phyloP scores from a whole-genome alignment of 2,113 vertebrate species.

The Protobothrops mucrosquamatus region DNA sequence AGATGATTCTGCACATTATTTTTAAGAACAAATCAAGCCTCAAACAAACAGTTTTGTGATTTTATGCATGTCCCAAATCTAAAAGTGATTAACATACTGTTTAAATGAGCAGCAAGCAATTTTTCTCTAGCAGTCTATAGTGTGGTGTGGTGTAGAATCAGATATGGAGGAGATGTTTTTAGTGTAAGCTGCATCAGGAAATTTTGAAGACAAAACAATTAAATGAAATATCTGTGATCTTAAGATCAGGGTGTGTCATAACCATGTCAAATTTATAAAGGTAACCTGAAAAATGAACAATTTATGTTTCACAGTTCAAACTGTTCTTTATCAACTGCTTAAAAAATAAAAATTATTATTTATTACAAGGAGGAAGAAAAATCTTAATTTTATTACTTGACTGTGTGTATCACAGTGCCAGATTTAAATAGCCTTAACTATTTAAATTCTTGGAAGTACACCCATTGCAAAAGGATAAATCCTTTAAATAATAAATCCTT shows the following conservation, averaged over 20 bases:
- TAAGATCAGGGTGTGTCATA: background rate
- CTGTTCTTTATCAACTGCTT: background rate
- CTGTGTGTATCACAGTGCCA: background rate
- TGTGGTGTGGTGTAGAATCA: too few relatives aligned
- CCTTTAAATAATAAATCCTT: background rate
- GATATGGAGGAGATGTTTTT: background rate
- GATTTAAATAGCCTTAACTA: background rate
- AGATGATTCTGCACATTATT: background rate
- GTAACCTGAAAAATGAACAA: background rate
- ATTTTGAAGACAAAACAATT: background rate
- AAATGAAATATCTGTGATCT: background rate
- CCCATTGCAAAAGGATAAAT: background rate
- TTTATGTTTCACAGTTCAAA: background rate
- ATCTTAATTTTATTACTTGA: background rate
- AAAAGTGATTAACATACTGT: background rate
- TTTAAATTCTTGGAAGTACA: background rate
- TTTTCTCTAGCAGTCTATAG: background rate
- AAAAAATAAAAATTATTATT: background rate
- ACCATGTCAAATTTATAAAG: background rate
- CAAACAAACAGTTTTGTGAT: background rate
- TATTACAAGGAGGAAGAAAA: background rate
- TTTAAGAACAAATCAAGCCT: background rate
- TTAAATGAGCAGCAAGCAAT: background rate
- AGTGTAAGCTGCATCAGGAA: background rate
- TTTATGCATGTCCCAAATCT: background rate